Conservation (phyloP, 2,797 vertebrate species). For the Cossypha dichroa region DNA sequence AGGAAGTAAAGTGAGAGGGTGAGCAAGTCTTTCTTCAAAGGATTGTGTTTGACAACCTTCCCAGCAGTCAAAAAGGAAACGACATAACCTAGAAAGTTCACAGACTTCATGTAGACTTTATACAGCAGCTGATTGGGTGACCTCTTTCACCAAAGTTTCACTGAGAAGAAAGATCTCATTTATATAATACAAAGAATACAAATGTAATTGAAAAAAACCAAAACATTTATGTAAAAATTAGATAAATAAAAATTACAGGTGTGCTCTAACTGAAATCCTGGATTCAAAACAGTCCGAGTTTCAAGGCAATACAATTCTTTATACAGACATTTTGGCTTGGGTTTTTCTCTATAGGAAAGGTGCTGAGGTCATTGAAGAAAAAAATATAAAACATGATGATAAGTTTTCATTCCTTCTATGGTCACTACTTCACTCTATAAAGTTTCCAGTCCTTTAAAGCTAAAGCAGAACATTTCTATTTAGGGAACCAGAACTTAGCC, state of each 20-base stretch:
- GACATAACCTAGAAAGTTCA: not conserved
- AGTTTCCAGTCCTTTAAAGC: not conserved
- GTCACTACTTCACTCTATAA: not conserved
- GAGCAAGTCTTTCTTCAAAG: not conserved
- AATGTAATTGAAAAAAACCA: not conserved
- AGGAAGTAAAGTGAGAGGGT: not conserved
- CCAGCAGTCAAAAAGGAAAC: not conserved
- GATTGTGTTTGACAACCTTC: not conserved
- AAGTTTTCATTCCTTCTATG: not conserved
- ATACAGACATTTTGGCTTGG: not conserved
- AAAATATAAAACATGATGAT: not conserved
- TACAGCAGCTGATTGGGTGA: not conserved
- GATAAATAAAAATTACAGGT: not conserved
- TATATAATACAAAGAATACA: not conserved
- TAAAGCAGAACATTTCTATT: constrained; percentile 18
- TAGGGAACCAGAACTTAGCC: not conserved
- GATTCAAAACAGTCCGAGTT: not conserved
- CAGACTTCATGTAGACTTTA: not conserved
- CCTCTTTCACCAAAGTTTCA: not conserved
- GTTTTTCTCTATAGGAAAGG: not conserved
- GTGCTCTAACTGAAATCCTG: not conserved
- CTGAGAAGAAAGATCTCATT: not conserved
- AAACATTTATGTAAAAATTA: not conserved
- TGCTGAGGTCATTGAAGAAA: constrained; percentile 20
- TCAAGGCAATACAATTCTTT: not conserved